Evolutionary conservation across 2,888 invertebrate genomes (phyloP).

Genomic region (Steinernema scapterisci): DNA sequence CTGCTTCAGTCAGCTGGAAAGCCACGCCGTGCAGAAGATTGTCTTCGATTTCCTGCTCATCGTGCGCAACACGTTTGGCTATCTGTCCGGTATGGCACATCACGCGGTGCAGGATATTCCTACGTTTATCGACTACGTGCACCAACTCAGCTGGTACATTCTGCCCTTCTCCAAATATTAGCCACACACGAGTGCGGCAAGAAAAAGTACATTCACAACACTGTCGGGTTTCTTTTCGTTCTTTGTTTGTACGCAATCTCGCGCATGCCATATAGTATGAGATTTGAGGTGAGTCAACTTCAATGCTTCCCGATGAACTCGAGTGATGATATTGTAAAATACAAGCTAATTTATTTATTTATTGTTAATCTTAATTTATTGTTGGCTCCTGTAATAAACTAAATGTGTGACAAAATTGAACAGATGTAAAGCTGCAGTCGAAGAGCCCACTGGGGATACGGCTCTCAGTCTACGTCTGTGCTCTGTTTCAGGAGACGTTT

Average conservation of each 20-base stretch:
- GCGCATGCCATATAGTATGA: conserved; percentile 24
- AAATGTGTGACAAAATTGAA: neutral
- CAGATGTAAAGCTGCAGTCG: too few relatives aligned
- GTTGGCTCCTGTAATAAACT: conserved; percentile 9
- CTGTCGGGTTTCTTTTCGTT: conserved; percentile 29
- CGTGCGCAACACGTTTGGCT: conserved; percentile 56
- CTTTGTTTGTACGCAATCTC: conserved; percentile 4
- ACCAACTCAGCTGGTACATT: conserved; percentile 57
- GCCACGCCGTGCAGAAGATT: conserved; percentile 62
- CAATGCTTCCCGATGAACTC: conserved; percentile 30
- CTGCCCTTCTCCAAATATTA: conserved; percentile 61
- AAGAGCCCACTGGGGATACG: too few relatives aligned
- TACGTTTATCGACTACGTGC: conserved; percentile 54
- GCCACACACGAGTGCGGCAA: neutral
- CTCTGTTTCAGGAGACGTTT: too few relatives aligned
- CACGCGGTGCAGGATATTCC: conserved; percentile 53
- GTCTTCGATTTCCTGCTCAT: conserved; percentile 59
- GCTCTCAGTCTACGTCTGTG: too few relatives aligned
- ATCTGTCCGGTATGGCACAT: conserved; percentile 41
- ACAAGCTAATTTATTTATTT: conserved; percentile 8
- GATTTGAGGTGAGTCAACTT: conserved; percentile 6
- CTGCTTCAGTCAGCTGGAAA: conserved; percentile 66
- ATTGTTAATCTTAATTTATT: conserved; percentile 30
- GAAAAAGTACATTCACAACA: neutral
- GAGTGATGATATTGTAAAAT: conserved; percentile 12